Conservation (phyloP, 1,140 invertebrate species). For the Triops cancriformis region DNA sequence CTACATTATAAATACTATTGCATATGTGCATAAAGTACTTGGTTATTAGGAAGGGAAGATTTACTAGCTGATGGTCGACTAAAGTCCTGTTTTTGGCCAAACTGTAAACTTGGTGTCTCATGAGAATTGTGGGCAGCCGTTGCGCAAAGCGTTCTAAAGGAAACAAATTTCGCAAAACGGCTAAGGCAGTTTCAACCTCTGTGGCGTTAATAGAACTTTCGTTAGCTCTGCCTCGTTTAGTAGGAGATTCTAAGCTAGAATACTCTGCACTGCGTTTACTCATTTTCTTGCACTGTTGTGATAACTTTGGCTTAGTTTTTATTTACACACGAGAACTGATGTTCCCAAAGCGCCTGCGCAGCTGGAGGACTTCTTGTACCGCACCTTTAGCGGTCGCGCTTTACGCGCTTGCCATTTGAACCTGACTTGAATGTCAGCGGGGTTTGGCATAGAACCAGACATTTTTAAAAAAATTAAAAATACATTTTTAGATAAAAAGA, state of each 20-base stretch:
- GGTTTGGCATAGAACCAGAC: too few species aligned
- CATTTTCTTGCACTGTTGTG: not conserved
- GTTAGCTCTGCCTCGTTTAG: not conserved
- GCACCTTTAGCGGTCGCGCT: too few species aligned
- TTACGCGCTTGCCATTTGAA: too few species aligned
- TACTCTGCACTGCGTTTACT: not conserved
- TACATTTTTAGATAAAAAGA: too few species aligned
- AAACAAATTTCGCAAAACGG: slow-evolving; percentile 2
- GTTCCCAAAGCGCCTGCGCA: not conserved
- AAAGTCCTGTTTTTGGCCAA: slow-evolving; percentile 19
- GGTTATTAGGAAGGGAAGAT: not conserved
- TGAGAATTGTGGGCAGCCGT: slow-evolving; percentile 19
- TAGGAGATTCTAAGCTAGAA: not conserved
- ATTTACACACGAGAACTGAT: not conserved
- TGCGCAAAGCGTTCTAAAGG: slow-evolving; percentile 19
- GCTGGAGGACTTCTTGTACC: too few species aligned
- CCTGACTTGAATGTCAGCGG: too few species aligned
- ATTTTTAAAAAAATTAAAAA: too few species aligned
- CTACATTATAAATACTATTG: too few species aligned
- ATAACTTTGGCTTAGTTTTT: not conserved
- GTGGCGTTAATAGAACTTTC: not conserved
- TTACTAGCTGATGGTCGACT: slow-evolving; percentile 24
- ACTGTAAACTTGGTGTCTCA: slow-evolving; percentile 25
- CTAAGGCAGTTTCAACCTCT: not conserved
- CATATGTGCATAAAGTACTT: too few species aligned